Conservation (phyloP, 2,888 invertebrate genomes). For the Galerucella calmariensis region DNA sequence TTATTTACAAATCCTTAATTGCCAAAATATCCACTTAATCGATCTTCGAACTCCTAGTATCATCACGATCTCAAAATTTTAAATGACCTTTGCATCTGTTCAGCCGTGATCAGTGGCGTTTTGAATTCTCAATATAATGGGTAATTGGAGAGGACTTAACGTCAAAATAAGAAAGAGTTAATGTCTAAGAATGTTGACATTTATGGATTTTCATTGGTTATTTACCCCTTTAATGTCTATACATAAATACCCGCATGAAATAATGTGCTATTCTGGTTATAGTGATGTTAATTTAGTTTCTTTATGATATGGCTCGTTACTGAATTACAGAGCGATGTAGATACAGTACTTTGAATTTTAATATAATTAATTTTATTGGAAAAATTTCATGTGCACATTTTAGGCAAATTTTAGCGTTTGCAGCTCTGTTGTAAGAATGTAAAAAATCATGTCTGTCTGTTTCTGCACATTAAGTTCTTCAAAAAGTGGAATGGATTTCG, state of each 20-base stretch:
- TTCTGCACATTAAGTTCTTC: too few relatives aligned
- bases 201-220: slow-evolving; percentile 29
- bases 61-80: slow-evolving; percentile 3
- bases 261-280: slow-evolving; percentile 15
- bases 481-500: too few relatives aligned
- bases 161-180: slow-evolving; percentile 35
- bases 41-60: neutral
- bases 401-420: too few relatives aligned
- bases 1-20: slow-evolving; percentile 14
- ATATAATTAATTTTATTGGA: too few relatives aligned
- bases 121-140: slow-evolving; percentile 12
- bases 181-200: slow-evolving; percentile 22
- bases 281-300: neutral
- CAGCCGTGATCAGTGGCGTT: slow-evolving; percentile 1
- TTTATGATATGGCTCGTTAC: too few relatives aligned
- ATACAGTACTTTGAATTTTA: too few relatives aligned
- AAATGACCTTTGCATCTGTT: slow-evolving; percentile 16
- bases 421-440: too few relatives aligned
- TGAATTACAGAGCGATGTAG: too few relatives aligned
- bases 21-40: slow-evolving; percentile 11
- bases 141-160: slow-evolving; percentile 22
- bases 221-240: slow-evolving; percentile 25
- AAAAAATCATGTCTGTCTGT: too few relatives aligned
- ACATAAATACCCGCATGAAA: slow-evolving; percentile 30
- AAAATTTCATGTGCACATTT: too few relatives aligned